Conservation (phyloP, 2,797 vertebrate genomes). For the Prionace glauca region DNA sequence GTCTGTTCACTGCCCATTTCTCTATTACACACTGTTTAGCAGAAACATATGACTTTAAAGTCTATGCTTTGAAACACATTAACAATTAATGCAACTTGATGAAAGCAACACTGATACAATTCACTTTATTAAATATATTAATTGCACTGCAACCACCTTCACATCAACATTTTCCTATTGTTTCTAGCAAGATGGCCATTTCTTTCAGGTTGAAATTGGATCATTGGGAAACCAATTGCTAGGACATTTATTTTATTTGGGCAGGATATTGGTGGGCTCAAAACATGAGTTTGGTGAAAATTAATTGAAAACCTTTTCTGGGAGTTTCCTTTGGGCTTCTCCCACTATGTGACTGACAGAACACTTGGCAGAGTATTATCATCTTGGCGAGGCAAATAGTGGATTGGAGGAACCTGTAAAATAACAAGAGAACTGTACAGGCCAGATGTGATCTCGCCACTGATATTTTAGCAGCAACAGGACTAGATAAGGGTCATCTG, state of each 20-base stretch:
- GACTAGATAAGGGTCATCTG: too few species aligned
- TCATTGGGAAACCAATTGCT: neutral
- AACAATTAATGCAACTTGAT: neutral
- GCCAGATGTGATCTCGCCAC: too few species aligned
- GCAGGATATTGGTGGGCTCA: neutral
- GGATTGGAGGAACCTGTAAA: too few species aligned
- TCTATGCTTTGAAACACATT: neutral
- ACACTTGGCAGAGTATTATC: too few species aligned
- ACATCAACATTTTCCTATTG: neutral
- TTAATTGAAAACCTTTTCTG: neutral
- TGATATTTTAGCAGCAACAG: too few species aligned
- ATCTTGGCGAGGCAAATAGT: too few species aligned
- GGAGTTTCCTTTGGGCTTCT: neutral
- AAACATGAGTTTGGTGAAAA: neutral
- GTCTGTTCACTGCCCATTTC: neutral
- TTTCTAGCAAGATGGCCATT: neutral
- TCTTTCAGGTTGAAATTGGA: slow-evolving; percentile 2
- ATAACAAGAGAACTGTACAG: too few species aligned
- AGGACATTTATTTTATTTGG: neutral
- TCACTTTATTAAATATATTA: neutral
- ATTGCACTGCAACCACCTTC: neutral
- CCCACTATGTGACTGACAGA: neutral
- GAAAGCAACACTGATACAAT: neutral
- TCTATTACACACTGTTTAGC: neutral
- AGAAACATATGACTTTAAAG: neutral